Evolutionary conservation across 2,888 invertebrate genomes (phyloP).

Genomic region (Eulithis testata): DNA sequence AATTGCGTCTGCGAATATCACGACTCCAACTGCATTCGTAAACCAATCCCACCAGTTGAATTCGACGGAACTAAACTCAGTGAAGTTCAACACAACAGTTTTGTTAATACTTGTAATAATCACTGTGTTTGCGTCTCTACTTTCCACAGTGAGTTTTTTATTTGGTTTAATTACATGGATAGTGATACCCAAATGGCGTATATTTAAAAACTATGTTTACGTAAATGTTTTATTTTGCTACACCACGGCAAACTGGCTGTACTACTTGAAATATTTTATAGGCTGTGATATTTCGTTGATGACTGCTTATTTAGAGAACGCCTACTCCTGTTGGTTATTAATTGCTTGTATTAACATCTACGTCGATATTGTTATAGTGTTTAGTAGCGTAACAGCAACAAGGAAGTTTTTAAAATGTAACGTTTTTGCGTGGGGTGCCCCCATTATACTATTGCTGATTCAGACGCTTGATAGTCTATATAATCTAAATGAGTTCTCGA

Average conservation of each 20-base stretch:
- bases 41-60: slow-evolving; percentile 1
- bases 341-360: slow-evolving; percentile 10
- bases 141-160: slow-evolving; percentile 2
- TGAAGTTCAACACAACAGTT: neutral
- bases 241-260: neutral
- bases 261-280: neutral
- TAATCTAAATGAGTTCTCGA: neutral
- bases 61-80: neutral
- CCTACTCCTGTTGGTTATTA: slow-evolving; percentile 18
- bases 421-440: slow-evolving; percentile 9
- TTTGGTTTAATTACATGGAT: slow-evolving; percentile 16
- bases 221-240: slow-evolving; percentile 10
- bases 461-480: neutral
- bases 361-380: slow-evolving; percentile 18
- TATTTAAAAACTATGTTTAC: slow-evolving; percentile 18
- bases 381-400: neutral
- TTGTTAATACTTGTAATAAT: neutral
- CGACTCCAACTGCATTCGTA: neutral
- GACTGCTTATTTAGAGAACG: slow-evolving; percentile 6
- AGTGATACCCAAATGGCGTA: slow-evolving; percentile 16
- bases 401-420: slow-evolving; percentile 16
- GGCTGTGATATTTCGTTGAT: neutral
- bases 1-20: neutral
- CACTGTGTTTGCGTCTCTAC: neutral
- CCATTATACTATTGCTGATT: neutral